Evolutionary conservation across 2,797 vertebrate species (phyloP).

Genomic region (Falco novaeseelandiae): DNA sequence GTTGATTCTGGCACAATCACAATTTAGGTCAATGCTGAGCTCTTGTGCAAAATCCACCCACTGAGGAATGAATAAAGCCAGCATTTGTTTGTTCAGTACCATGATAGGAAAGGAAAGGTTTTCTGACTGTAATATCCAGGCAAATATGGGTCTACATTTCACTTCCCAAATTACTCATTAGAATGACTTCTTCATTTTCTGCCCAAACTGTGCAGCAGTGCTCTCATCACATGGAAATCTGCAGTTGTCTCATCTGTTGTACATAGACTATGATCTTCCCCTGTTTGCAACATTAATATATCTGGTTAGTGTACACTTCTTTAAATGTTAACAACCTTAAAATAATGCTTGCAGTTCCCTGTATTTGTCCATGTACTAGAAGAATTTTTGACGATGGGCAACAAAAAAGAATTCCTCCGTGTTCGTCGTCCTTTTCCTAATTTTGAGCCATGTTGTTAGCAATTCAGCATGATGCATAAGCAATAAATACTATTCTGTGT

Average conservation of each 20-base stretch:
- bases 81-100: background rate
- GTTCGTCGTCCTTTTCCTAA: background rate
- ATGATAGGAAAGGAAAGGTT: background rate
- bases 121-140: background rate
- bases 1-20: accelerated
- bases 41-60: background rate
- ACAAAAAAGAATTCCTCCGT: background rate
- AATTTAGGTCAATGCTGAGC: background rate
- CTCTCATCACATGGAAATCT: background rate
- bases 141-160: background rate
- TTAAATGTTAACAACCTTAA: background rate
- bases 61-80: background rate
- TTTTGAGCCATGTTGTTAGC: background rate
- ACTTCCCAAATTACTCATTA: background rate
- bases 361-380: background rate
- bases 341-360: background rate
- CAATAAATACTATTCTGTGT: background rate
- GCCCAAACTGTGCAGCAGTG: background rate
- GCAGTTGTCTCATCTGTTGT: background rate
- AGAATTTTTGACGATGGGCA: background rate
- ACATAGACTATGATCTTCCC: background rate
- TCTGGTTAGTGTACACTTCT: background rate
- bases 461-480: background rate
- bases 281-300: background rate
- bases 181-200: background rate